Evolutionary conservation across 2,888 invertebrate species (phyloP).

Genomic region (Aspidapion aeneum): DNA sequence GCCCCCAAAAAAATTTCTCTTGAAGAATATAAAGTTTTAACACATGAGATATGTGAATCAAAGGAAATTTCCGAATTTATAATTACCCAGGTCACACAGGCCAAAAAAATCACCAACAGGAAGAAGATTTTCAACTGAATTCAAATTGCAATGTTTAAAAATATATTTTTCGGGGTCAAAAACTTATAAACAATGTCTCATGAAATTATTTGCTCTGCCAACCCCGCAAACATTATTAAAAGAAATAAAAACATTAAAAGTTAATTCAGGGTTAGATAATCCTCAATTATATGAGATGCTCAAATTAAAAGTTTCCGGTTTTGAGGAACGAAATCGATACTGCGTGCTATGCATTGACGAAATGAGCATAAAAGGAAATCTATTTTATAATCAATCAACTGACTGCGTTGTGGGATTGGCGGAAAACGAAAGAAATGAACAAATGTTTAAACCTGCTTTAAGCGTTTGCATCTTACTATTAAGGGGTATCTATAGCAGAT

Average conservation of each 20-base stretch:
- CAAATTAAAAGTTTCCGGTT: slow-evolving; percentile 7
- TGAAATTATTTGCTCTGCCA: neutral
- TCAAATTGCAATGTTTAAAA: neutral
- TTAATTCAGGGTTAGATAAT: slow-evolving; percentile 5
- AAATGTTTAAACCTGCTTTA: slow-evolving; percentile 17
- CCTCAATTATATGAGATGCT: slow-evolving; percentile 4
- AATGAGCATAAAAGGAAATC: slow-evolving; percentile 23
- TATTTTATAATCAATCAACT: slow-evolving; percentile 19
- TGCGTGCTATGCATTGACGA: slow-evolving; percentile 21
- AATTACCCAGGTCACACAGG: neutral
- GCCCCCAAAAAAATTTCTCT: neutral
- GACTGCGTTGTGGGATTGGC: slow-evolving; percentile 24
- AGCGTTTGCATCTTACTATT: slow-evolving; percentile 21
- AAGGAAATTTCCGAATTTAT: neutral
- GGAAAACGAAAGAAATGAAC: slow-evolving; percentile 10
- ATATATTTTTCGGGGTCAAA: neutral
- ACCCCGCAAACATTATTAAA: slow-evolving; percentile 1
- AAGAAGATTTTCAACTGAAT: neutral
- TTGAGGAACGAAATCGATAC: slow-evolving; percentile 8
- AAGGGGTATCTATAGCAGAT: slow-evolving; percentile 21
- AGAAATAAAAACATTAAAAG: neutral
- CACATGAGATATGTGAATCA: neutral
- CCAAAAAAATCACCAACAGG: neutral
- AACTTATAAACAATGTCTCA: neutral
- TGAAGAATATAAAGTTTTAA: neutral